Base-by-base conservation (phyloP, 2,888 invertebrate species). In the Trimorus sp. region DNA sequence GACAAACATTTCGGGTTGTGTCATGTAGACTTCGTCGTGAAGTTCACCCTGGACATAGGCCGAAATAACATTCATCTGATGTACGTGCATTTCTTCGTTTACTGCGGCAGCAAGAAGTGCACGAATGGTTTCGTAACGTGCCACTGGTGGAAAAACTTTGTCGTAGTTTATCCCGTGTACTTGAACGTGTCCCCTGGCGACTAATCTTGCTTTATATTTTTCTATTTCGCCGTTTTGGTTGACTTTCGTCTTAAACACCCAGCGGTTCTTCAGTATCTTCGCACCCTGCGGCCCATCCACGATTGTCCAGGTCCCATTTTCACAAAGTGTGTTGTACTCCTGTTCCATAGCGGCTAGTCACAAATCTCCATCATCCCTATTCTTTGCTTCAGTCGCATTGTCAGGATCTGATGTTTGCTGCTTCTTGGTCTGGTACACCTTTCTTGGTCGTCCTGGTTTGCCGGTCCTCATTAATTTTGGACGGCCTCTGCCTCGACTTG, bases 281-380 rank as follows among this genome's bases (percentile, higher is more conserved):
- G 45, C 68, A n/a, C 81, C 15, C 0, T 4, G 54, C 7, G 84
- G 83, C 9, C 63, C 56, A 12, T 15, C 6, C 7, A 85, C 83
- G 3, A 86, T 56, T 0, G 15, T 54, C 85, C 84, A 86, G 0
- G 84, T 85, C n/a, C 56, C 14, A 9, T 85, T 85, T 76, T 83
- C 82, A 15, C 48, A n/a, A 38, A 86, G 75, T 4, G 83, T 68
- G 9, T 84, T 54, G 48, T 74, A 77, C 45, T 85, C 82, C 7
- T 11, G 56, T 11, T 79, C 40, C 80, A 85, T 85, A n/a, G 84
- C 84, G 12, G 59, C 26, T 79, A 82, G 80, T 79, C 83, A 85
- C 15, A 12, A 16, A 4, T 82, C 14, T 60, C 15, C 16, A 16
- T 70, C 45, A 16, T 62, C 73, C 12, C 70, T 12, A 9, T 16